Conservation (phyloP, 1,140 invertebrate genomes). For the Augochlora pura region DNA sequence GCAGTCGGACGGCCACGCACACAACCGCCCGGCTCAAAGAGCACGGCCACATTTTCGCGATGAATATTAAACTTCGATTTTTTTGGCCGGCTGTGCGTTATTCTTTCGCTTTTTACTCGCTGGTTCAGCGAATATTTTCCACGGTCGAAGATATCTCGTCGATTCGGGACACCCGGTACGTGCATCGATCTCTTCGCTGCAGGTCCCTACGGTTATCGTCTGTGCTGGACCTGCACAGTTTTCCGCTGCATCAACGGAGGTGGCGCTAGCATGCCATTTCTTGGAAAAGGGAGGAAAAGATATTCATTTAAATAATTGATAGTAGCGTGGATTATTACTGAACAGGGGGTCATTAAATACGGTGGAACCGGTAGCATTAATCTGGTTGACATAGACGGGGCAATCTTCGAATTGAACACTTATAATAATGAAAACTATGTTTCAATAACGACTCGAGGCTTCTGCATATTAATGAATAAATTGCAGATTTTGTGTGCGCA, state of each 20-base stretch:
- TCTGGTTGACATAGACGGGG: too few relatives aligned
- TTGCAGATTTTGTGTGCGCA: too few relatives aligned
- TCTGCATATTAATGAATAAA: too few relatives aligned
- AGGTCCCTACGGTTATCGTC: slow-evolving; percentile 53
- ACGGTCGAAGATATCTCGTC: background rate
- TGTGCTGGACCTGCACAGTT: background rate
- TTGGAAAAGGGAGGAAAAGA: background rate
- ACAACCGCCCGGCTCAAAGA: background rate
- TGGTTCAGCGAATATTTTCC: background rate
- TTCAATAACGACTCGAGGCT: too few relatives aligned
- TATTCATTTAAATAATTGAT: background rate
- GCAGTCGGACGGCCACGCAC: background rate
- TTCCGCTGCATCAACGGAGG: slow-evolving; percentile 24
- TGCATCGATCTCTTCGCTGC: slow-evolving; percentile 41
- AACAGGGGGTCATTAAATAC: too few relatives aligned
- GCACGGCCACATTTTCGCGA: background rate
- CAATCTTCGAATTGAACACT: too few relatives aligned
- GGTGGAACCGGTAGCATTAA: too few relatives aligned
- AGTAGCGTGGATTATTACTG: background rate
- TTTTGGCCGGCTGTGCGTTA: background rate
- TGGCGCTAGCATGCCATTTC: slow-evolving; percentile 48
- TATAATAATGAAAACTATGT: too few relatives aligned
- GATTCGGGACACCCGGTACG: slow-evolving; percentile 31
- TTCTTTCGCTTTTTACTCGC: background rate
- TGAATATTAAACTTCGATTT: background rate